Conservation (phyloP, 2,888 invertebrate genomes). For the Stomorhina lunata region DNA sequence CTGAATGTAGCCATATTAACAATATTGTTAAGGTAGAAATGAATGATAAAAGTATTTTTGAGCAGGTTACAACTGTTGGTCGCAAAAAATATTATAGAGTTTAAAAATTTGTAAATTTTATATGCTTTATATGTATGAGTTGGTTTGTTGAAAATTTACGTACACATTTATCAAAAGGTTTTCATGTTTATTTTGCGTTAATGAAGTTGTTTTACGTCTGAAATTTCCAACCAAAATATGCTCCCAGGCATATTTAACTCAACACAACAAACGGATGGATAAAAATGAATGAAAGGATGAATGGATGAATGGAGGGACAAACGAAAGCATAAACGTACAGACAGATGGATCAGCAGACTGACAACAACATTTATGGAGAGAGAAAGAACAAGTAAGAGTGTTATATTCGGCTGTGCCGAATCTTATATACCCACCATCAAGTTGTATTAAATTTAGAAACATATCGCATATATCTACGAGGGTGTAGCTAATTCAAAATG, state of each 20-base stretch:
- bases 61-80: not conserved
- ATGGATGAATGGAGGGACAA: slow-evolving; percentile 17
- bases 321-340: slow-evolving; percentile 52
- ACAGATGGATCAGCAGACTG: slow-evolving; percentile 43
- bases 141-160: not conserved
- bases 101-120: not conserved
- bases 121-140: not conserved
- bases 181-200: slow-evolving; percentile 66
- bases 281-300: slow-evolving; percentile 15
- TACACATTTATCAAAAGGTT: slow-evolving; percentile 60
- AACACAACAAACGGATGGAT: slow-evolving; percentile 40
- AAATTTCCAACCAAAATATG: slow-evolving; percentile 56
- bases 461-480: no score
- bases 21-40: slow-evolving; percentile 38
- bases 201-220: slow-evolving; percentile 66
- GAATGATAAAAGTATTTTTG: slow-evolving; percentile 41
- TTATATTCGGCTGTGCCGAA: no score
- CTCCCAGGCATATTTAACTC: slow-evolving; percentile 57
- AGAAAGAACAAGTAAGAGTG: not conserved
- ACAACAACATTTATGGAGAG: slow-evolving; percentile 46
- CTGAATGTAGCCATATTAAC: slow-evolving; percentile 30
- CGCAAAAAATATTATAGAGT: slow-evolving; percentile 1
- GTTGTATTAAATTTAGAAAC: no score
- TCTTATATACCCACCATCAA: no score
- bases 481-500: no score